Conservation (phyloP, 1,140 invertebrate genomes). For the Aphelenchoides fujianensis region DNA sequence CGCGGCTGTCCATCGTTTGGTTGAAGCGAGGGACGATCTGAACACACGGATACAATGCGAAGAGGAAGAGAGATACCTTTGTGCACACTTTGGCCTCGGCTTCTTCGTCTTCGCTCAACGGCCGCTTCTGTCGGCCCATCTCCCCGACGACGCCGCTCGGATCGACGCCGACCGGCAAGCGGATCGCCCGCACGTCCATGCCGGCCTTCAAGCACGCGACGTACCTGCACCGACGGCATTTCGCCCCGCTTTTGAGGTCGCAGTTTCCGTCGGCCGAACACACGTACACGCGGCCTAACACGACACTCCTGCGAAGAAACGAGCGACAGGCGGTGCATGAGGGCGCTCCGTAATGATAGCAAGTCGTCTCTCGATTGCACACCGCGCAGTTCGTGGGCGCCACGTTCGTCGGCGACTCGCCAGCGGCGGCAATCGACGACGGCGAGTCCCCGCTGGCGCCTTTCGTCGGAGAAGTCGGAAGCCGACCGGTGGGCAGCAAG, state of each 20-base stretch:
- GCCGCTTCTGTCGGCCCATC: background rate
- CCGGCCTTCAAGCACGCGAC: background rate
- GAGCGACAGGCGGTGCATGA: background rate
- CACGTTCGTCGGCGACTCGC: no score
- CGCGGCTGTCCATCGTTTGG: background rate
- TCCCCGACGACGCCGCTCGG: background rate
- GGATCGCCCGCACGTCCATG: background rate
- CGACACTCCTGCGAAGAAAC: no score
- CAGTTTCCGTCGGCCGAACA: background rate
- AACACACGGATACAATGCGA: no score
- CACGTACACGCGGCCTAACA: background rate
- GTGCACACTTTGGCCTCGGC: background rate
- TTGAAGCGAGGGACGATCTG: slow-evolving; percentile 6
- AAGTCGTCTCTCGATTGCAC: background rate
- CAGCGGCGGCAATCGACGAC: no score
- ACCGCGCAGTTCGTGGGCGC: background rate
- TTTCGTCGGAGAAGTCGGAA: no score
- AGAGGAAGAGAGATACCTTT: no score
- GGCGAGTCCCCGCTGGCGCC: no score
- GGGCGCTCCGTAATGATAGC: background rate
- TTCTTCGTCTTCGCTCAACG: background rate
- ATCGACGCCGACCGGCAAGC: background rate
- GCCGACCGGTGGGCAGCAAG: no score
- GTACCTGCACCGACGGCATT: background rate
- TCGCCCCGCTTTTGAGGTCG: background rate